Conservation (phyloP, 2,797 vertebrate species). For the Myotis findleyi region DNA sequence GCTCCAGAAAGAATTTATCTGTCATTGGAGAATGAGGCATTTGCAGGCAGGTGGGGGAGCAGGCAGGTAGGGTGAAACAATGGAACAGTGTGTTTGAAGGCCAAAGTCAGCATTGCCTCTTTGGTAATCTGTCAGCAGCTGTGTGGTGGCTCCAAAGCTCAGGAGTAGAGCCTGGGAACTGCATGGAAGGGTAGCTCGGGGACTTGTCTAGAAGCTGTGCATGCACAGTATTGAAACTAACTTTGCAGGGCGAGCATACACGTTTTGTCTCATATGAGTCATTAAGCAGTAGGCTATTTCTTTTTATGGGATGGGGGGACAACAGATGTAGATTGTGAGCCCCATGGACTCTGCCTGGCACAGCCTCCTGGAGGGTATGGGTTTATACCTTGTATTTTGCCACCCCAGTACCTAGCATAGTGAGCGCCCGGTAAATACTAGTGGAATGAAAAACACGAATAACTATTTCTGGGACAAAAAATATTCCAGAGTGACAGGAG, state of each 20-base stretch:
- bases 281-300: background rate
- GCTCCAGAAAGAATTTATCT: background rate
- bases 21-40: background rate
- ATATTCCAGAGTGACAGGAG: background rate
- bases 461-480: background rate
- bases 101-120: background rate
- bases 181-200: background rate
- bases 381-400: background rate
- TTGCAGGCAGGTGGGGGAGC: background rate
- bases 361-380: background rate
- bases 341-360: background rate
- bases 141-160: background rate
- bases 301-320: background rate
- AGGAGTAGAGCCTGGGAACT: background rate
- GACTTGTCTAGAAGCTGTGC: background rate
- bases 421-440: background rate
- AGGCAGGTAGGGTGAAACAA: background rate
- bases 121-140: background rate
- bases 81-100: background rate
- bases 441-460: background rate
- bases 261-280: background rate
- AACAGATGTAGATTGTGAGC: background rate
- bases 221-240: background rate
- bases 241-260: background rate
- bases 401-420: background rate